A percentile compares a stretch with the other conserved stretches of the same genome.
These are phyloP conservation scores for Archaeoteleia sp. DNA, from an alignment of 2,888 invertebrate genomes.

Conservation along the genomic window DNA sequence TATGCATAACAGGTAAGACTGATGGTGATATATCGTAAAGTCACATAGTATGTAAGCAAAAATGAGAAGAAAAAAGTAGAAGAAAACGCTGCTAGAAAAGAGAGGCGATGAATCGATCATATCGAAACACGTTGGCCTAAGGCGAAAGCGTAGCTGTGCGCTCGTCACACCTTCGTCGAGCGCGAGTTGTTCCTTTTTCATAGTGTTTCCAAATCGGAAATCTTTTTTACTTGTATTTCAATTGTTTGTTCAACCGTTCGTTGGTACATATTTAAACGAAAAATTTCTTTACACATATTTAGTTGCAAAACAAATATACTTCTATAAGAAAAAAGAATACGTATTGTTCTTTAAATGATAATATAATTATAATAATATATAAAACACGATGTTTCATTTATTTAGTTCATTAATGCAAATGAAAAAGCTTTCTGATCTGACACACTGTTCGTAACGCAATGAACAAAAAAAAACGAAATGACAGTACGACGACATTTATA, in stretches of 20 bases:
- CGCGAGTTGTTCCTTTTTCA: slow-evolving; percentile 44
- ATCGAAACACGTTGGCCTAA: slow-evolving; percentile 45
- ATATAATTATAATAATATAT: too few species aligned
- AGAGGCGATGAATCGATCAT: slow-evolving; percentile 38
- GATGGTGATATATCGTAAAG: slow-evolving; percentile 43
- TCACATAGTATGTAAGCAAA: slow-evolving; percentile 18
- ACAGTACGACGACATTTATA: slow-evolving; percentile 48
- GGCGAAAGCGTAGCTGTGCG: slow-evolving; percentile 44
- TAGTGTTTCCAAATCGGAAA: slow-evolving; percentile 39
- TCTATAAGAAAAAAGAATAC: too few species aligned
- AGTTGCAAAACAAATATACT: too few species aligned
- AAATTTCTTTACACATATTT: neutral
- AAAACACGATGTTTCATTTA: slow-evolving; percentile 19
- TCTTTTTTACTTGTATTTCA: slow-evolving; percentile 31
- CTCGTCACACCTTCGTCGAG: slow-evolving; percentile 49
- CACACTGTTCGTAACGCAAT: slow-evolving; percentile 39
- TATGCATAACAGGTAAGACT: slow-evolving; percentile 47
- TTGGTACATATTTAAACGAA: slow-evolving; percentile 1
- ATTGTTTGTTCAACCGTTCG: too few species aligned
- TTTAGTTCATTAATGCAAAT: slow-evolving; percentile 20
- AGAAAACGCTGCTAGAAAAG: slow-evolving; percentile 14
- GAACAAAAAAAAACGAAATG: slow-evolving; percentile 50
- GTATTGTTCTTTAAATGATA: too few species aligned
- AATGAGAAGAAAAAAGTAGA: slow-evolving; percentile 11
- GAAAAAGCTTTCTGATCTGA: slow-evolving; percentile 43